These are phyloP conservation scores for Tympanuchus pallidicinctus DNA, from an alignment of 2,113 vertebrate genomes.

Conservation along the genomic window DNA sequence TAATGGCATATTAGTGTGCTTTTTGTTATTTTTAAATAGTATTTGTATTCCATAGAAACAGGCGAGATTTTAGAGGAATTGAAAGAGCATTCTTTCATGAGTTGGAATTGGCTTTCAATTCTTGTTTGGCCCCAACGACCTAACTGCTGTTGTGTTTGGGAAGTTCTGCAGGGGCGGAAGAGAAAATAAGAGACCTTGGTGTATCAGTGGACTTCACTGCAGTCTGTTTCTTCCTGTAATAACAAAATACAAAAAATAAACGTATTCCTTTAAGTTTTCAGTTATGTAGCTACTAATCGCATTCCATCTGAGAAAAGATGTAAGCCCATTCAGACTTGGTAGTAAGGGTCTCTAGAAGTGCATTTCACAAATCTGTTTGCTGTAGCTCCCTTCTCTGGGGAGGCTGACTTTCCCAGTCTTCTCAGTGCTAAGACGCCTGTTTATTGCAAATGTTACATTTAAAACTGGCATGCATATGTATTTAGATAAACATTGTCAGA, in stretches of 20 bases:
- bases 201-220: not conserved
- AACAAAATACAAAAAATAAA: not conserved
- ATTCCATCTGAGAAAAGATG: not conserved
- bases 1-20: not conserved
- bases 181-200: accelerated
- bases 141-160: accelerated
- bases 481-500: not conserved
- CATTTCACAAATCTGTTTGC: not conserved
- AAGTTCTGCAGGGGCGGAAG: not conserved
- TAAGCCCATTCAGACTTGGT: not conserved
- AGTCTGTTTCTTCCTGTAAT: not conserved
- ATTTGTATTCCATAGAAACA: not conserved
- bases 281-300: not conserved
- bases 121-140: not conserved
- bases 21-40: not conserved
- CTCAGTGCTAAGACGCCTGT: not conserved
- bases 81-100: not conserved
- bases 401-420: not conserved
- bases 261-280: not conserved
- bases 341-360: not conserved
- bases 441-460: not conserved
- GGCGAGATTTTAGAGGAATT: not conserved
- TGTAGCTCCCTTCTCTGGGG: not conserved
- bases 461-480: not conserved
- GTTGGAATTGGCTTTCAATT: not conserved